Evolutionary conservation across 2,888 invertebrate species (phyloP).

Genomic region (Lepidochrysops patricia): DNA sequence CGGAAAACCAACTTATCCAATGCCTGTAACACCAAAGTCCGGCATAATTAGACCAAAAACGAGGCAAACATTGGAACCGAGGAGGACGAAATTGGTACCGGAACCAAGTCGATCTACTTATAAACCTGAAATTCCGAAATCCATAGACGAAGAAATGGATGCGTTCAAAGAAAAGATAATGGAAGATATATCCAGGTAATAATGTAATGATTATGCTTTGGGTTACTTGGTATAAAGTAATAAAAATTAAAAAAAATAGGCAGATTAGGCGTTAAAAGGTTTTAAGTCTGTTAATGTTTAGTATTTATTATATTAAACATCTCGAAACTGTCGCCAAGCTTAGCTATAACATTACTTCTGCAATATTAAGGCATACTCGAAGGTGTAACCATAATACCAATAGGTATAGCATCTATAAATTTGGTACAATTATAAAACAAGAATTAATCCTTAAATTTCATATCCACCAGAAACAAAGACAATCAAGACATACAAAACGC

Average conservation of each 20-base stretch:
- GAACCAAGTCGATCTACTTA: conserved; percentile 13
- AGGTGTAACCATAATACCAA: too few species aligned
- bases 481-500: not conserved
- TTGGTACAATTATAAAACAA: too few species aligned
- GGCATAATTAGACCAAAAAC: conserved; percentile 27
- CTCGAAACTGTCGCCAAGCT: too few species aligned
- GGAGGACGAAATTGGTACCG: conserved; percentile 7
- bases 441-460: too few species aligned
- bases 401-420: too few species aligned
- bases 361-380: too few species aligned
- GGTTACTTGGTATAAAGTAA: too few species aligned
- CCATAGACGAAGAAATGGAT: conserved; percentile 28
- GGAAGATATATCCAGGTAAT: conserved; percentile 28
- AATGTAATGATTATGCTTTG: conserved; percentile 16
- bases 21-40: conserved; percentile 25
- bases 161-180: conserved; percentile 29
- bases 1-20: conserved; percentile 24
- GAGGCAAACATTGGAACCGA: conserved; percentile 14
- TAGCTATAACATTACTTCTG: too few species aligned
- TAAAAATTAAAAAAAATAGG: too few species aligned
- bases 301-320: too few species aligned
- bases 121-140: conserved; percentile 22
- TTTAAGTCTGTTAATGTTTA: too few species aligned
- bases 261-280: too few species aligned
- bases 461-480: not conserved